Base-by-base conservation (phyloP, 2,888 invertebrate genomes). In the Clistopyga incitator region DNA sequence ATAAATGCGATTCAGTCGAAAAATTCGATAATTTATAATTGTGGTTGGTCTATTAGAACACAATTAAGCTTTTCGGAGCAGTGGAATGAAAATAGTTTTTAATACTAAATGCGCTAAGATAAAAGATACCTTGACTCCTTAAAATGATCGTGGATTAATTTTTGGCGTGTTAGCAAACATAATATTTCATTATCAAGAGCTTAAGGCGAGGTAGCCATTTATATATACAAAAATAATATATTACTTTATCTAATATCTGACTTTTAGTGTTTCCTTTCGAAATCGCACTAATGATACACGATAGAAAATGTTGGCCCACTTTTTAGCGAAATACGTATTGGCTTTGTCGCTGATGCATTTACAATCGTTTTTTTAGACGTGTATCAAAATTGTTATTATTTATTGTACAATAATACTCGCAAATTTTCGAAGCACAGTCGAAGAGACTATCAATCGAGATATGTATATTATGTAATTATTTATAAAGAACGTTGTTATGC, bases 341-440 rank as follows among this genome's bases (percentile, higher is more conserved):
- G 78, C 64, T 75, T 71, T 10, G 38, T 38, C 38, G 10, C 38
- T 38, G 38, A 38, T 38, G 38, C 38, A 38, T 38, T 8, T 38
- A 38, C 8, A 38, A 38, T 38, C 1, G 6, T 38, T 38, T 38
- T 38, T 10, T 38, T 38, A 38, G 1, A 38, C 10, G 15, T 23
- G 13, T 10, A n/a, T 23, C 3, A 23, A 29, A 6, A n/a, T 56
- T 42, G 15, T 18, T 15, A 29, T 50, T 18, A 13, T 42, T 64
- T 38, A 61, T 71, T 76, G 71, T 83, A 80, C 72, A 25, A 76
- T 52, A 45, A 61, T 72, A 80, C 68, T 64, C 45, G 47, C 61
- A 77, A 84, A 52, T 78, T 75, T 50, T 85, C 65, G 47, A 77
- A 74, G 75, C 75, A 68, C 81, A 50, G 18, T 83, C 67, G 76